Conservation (phyloP, 2,797 vertebrate species). For the Phoxinus dragarum region DNA sequence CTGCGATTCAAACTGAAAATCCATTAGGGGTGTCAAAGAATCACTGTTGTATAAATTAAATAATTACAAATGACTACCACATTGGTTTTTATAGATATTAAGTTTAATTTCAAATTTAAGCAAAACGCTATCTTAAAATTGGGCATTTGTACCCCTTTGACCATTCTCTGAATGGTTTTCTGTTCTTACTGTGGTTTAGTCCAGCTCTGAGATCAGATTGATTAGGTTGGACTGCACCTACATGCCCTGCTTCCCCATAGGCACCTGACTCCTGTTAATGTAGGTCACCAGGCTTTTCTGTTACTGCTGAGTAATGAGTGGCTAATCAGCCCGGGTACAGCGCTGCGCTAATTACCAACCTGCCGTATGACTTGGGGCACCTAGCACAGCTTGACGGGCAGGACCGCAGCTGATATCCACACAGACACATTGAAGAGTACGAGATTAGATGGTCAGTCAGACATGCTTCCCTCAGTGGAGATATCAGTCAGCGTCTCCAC, state of each 20-base stretch:
- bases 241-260: slow-evolving; percentile 6
- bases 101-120: not conserved
- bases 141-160: not conserved
- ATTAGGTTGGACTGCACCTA: not conserved
- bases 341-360: slow-evolving; percentile 39
- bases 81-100: not conserved
- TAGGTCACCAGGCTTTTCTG: slow-evolving; percentile 23
- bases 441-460: slow-evolving; percentile 22
- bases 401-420: not conserved
- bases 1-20: slow-evolving; percentile 26
- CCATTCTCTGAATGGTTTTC: not conserved
- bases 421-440: not conserved
- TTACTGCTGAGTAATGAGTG: slow-evolving; percentile 46
- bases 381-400: slow-evolving; percentile 9
- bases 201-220: slow-evolving; percentile 1
- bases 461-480: slow-evolving; percentile 38
- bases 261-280: slow-evolving; percentile 20
- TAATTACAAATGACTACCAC: not conserved
- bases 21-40: not conserved
- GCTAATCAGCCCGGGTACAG: slow-evolving; percentile 29
- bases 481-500: slow-evolving; percentile 55
- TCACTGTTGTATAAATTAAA: not conserved
- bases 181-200: not conserved
- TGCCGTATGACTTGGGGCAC: slow-evolving; percentile 23
- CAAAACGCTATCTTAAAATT: not conserved